phyloP scores from a whole-genome alignment of 1,140 invertebrate genomes.

The Harpegnathos saltator region DNA sequence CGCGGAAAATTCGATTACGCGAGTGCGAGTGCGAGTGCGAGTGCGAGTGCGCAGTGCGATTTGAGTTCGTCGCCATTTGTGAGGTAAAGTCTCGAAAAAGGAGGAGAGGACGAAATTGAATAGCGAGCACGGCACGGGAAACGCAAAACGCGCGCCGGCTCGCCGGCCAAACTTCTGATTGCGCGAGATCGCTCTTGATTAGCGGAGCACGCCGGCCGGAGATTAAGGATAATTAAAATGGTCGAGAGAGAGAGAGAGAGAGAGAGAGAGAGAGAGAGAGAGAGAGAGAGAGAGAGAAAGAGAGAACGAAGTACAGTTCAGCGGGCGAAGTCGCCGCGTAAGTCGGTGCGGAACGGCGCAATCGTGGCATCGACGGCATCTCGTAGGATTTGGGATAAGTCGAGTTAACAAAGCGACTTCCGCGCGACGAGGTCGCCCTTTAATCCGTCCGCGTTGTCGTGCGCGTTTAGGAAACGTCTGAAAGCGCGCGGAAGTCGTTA shows the following conservation, averaged over 20 bases:
- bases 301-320: neutral
- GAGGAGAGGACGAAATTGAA: constrained; percentile 13
- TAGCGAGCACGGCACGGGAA: neutral
- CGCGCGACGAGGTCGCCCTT: neutral
- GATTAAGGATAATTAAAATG: constrained; percentile 71
- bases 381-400: constrained; percentile 58
- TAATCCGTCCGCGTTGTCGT: constrained; percentile 56
- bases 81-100: constrained; percentile 4
- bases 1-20: constrained; percentile 38
- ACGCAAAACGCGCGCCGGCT: constrained; percentile 8
- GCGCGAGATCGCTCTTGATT: constrained; percentile 24
- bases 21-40: constrained; percentile 13
- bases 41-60: constrained; percentile 15
- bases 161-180: constrained; percentile 42
- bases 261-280: too few relatives aligned
- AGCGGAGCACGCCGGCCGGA: neutral
- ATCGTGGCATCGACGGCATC: neutral
- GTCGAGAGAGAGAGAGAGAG: too few relatives aligned
- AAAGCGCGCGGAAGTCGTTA: constrained; percentile 31
- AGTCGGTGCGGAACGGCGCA: neutral
- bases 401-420: constrained; percentile 30
- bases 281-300: too few relatives aligned
- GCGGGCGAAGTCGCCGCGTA: neutral
- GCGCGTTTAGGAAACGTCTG: constrained; percentile 23
- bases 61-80: constrained; percentile 24